Conservation (phyloP, 1,140 invertebrate species). For the Telenomus remus region DNA sequence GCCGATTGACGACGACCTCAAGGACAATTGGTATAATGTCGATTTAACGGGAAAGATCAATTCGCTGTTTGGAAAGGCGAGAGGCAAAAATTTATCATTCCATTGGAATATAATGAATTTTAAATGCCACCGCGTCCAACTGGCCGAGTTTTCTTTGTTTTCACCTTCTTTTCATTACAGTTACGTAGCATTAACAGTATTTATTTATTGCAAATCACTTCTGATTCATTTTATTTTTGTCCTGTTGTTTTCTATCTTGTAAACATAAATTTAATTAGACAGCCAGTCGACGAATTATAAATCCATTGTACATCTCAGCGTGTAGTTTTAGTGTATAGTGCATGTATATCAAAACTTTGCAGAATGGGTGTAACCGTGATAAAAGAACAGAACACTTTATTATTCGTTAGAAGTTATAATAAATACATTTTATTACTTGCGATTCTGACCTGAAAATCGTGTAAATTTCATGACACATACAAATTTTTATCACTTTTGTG, state of each 20-base stretch:
- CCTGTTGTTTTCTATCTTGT: neutral
- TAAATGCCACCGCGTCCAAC: constrained; percentile 38
- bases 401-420: too few relatives aligned
- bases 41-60: constrained; percentile 61
- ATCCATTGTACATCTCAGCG: too few relatives aligned
- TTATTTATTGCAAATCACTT: neutral
- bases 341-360: too few relatives aligned
- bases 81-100: constrained; percentile 60
- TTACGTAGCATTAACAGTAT: neutral
- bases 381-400: too few relatives aligned
- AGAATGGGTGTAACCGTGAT: too few relatives aligned
- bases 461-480: constrained; percentile 14
- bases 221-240: neutral
- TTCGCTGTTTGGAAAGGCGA: constrained; percentile 60
- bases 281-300: too few relatives aligned
- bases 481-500: neutral
- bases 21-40: constrained; percentile 65
- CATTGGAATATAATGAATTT: constrained; percentile 55
- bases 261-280: neutral
- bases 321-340: too few relatives aligned
- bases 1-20: constrained; percentile 65
- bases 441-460: too few relatives aligned
- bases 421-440: too few relatives aligned
- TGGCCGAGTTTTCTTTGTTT: constrained; percentile 34
- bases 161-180: constrained; percentile 1